phyloP scores from a whole-genome alignment of 2,113 vertebrate genomes.

The Nycticryphes semicollaris region DNA sequence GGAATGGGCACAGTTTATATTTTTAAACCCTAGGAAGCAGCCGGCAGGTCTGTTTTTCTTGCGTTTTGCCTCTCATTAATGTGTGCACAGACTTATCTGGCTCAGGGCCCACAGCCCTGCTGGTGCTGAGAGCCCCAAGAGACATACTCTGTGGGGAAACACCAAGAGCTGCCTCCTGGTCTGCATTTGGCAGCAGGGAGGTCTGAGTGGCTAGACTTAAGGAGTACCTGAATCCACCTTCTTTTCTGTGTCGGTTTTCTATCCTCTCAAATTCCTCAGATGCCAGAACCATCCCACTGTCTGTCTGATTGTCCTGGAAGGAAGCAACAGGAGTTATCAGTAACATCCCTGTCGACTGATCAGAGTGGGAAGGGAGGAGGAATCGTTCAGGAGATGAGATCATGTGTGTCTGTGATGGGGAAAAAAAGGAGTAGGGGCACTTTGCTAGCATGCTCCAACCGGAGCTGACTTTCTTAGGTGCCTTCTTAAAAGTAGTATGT shows the following conservation, averaged over 20 bases:
- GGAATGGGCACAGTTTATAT: background rate
- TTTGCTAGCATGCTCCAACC: background rate
- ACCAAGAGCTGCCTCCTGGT: slow-evolving; percentile 5
- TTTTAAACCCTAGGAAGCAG: slow-evolving; percentile 24
- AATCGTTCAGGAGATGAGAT: slow-evolving; percentile 20
- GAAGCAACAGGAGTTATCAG: slow-evolving; percentile 62
- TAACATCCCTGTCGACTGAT: slow-evolving; percentile 18
- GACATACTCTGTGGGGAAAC: background rate
- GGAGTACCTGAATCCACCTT: slow-evolving; percentile 78
- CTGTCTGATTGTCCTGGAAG: slow-evolving; percentile 93
- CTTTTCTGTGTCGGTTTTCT: slow-evolving; percentile 85
- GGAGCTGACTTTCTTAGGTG: background rate
- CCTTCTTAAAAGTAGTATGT: background rate
- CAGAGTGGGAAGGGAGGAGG: background rate
- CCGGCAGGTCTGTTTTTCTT: background rate
- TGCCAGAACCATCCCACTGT: slow-evolving; percentile 98
- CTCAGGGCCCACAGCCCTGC: background rate
- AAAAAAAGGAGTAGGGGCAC: background rate
- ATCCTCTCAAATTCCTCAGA: slow-evolving; percentile 96
- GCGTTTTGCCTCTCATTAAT: background rate
- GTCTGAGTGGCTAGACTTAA: background rate
- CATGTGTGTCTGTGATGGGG: background rate
- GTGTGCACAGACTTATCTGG: background rate
- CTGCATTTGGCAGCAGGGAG: slow-evolving; percentile 3
- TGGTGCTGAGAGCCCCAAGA: slow-evolving; percentile 1